phyloP scores from a whole-genome alignment of 2,888 invertebrate genomes.

The Apomyelois bistriatella region DNA sequence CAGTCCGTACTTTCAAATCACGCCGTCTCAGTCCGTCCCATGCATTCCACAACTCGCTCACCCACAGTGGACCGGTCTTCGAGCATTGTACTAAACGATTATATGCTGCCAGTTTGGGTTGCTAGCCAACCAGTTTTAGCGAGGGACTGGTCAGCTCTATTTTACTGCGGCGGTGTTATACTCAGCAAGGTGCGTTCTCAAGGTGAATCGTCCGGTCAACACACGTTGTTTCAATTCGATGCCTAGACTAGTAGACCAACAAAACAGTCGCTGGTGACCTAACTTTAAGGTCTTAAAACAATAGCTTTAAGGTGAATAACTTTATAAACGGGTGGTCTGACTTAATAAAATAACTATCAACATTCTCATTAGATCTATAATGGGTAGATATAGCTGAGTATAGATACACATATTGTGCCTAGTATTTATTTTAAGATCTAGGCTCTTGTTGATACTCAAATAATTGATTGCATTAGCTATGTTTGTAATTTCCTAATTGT shows the following conservation, averaged over 20 bases:
- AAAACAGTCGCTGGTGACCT: constrained; percentile 60
- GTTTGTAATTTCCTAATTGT: too few relatives aligned
- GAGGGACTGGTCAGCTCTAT: constrained; percentile 36
- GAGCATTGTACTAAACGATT: constrained; percentile 68
- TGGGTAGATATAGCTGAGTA: too few relatives aligned
- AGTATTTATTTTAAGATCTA: too few relatives aligned
- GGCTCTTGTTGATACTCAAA: too few relatives aligned
- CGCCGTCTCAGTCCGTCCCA: constrained; percentile 61
- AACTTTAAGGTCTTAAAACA: constrained; percentile 43
- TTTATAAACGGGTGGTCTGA: too few relatives aligned
- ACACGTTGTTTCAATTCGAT: constrained; percentile 61
- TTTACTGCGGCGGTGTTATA: constrained; percentile 52
- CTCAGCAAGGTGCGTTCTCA: constrained; percentile 67
- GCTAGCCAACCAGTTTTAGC: constrained; percentile 40
- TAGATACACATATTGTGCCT: too few relatives aligned
- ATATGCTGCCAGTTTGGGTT: constrained; percentile 51
- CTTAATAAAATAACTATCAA: too few relatives aligned
- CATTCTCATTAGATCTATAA: too few relatives aligned
- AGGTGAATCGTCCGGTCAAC: constrained; percentile 76
- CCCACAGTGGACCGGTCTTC: constrained; percentile 77
- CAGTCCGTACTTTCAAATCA: constrained; percentile 64
- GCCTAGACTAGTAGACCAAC: constrained; percentile 74
- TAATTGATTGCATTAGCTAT: too few relatives aligned
- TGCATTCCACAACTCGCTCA: constrained; percentile 78
- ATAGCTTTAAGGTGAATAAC: too few relatives aligned